phyloP scores from a whole-genome alignment of 1,140 invertebrate genomes.

The Dufourea novaeangliae region DNA sequence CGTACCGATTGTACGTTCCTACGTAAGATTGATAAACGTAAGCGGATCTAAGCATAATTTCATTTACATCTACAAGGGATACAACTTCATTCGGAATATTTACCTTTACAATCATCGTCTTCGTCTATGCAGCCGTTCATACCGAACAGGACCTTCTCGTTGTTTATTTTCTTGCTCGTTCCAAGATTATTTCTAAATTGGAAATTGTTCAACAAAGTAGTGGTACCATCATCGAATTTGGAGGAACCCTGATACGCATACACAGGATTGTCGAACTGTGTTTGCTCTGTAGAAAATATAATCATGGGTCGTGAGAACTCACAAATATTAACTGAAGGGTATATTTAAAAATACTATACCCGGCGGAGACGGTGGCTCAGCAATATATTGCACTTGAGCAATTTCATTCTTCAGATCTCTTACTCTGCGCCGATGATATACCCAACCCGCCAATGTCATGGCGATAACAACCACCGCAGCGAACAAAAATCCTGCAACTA shows the following conservation, averaged over 20 bases:
- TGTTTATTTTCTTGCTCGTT: conserved; percentile 81
- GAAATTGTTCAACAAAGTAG: conserved; percentile 84
- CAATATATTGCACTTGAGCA: conserved; percentile 93
- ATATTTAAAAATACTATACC: conserved; percentile 76
- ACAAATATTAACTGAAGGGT: background rate
- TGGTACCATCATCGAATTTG: conserved; percentile 82
- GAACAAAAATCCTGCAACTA: conserved; percentile 85
- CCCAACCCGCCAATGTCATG: conserved; percentile 84
- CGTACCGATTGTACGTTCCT: conserved; percentile 75
- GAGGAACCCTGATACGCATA: conserved; percentile 88
- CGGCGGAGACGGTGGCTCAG: conserved; percentile 85
- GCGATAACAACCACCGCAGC: conserved; percentile 86
- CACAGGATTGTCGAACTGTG: conserved; percentile 96
- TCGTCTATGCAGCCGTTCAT: conserved; percentile 74
- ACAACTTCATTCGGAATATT: background rate
- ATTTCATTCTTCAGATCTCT: conserved; percentile 92
- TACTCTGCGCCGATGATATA: conserved; percentile 90
- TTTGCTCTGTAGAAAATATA: conserved; percentile 84
- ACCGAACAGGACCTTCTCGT: conserved; percentile 72
- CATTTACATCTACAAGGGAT: background rate
- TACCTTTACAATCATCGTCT: conserved; percentile 81
- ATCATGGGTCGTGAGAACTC: background rate
- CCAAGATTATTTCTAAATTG: conserved; percentile 86
- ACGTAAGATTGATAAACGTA: background rate
- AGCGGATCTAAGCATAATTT: background rate